These are phyloP conservation scores for Elysia crispata DNA, from an alignment of 2,888 invertebrate genomes.

Conservation along the genomic window DNA sequence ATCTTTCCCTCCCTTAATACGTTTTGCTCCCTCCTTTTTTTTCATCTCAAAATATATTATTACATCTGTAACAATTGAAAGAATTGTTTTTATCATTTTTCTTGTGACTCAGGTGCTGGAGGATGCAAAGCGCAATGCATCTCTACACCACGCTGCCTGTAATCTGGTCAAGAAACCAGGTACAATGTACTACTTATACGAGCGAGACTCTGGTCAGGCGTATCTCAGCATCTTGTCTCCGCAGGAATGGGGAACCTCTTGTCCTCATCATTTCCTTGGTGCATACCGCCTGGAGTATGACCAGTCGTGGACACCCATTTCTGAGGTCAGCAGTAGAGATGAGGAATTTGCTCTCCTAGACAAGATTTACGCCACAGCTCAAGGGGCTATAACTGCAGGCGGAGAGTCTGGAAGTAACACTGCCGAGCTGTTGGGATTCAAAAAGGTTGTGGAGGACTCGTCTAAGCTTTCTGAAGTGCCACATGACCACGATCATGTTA, in stretches of 20 bases:
- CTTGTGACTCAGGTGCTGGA: constrained; percentile 64
- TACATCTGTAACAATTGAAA: no score
- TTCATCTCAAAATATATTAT: no score
- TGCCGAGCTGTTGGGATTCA: background rate
- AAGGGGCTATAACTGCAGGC: constrained; percentile 64
- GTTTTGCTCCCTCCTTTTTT: no score
- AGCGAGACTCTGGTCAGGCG: constrained; percentile 82
- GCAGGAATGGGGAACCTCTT: constrained; percentile 84
- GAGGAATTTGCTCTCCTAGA: constrained; percentile 69
- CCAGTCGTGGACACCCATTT: constrained; percentile 84
- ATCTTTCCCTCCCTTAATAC: no score
- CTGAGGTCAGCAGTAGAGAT: constrained; percentile 69
- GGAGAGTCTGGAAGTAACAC: background rate
- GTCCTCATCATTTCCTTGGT: constrained; percentile 83
- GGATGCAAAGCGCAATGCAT: constrained; percentile 79
- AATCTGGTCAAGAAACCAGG: constrained; percentile 87
- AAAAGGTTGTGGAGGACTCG: background rate
- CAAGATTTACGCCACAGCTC: constrained; percentile 69
- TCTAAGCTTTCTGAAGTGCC: constrained; percentile 23
- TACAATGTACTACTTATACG: constrained; percentile 85
- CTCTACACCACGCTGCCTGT: constrained; percentile 85
- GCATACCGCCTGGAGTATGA: constrained; percentile 85
- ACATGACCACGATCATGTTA: background rate
- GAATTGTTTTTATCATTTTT: background rate
- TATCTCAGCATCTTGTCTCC: constrained; percentile 88